These are phyloP conservation scores for Caloenas nicobarica DNA, from an alignment of 2,113 vertebrate species.

Conservation along the genomic window DNA sequence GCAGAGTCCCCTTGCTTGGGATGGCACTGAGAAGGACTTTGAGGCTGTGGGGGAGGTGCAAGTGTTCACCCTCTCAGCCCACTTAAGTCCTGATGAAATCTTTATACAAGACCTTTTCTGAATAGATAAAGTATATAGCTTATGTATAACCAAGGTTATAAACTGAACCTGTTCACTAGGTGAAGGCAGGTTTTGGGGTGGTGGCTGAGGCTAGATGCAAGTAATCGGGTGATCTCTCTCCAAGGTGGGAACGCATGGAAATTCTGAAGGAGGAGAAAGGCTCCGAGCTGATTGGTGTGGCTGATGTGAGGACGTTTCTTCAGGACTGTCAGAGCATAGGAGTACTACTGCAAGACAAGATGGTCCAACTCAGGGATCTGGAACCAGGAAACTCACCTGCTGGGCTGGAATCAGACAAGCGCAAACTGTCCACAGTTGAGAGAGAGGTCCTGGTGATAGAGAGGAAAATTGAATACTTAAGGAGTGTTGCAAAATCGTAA, in stretches of 20 bases:
- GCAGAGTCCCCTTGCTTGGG: not conserved
- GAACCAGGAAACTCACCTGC: slow-evolving; percentile 63
- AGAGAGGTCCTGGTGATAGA: slow-evolving; percentile 81
- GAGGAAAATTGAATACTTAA: slow-evolving; percentile 81
- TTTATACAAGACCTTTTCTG: not conserved
- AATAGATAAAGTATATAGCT: not conserved
- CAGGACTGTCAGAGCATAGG: slow-evolving; percentile 79
- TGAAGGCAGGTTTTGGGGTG: not conserved
- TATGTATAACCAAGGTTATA: not conserved
- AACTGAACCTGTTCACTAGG: not conserved
- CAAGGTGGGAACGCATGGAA: slow-evolving; percentile 85
- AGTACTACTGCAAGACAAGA: slow-evolving; percentile 75
- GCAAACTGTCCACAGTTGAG: slow-evolving; percentile 65
- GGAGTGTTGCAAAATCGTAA: slow-evolving; percentile 80
- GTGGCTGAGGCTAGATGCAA: not conserved
- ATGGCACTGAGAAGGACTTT: not conserved
- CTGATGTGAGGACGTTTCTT: slow-evolving; percentile 79
- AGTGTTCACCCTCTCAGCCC: not conserved
- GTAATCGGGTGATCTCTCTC: not conserved
- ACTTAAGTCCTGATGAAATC: not conserved
- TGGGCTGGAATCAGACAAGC: slow-evolving; percentile 65
- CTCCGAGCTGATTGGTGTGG: slow-evolving; percentile 76
- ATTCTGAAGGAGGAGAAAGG: slow-evolving; percentile 84
- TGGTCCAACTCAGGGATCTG: slow-evolving; percentile 58
- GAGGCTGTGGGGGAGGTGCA: not conserved